A percentile compares a stretch with the other conserved stretches of the same genome.
Evolutionary conservation across 2,113 vertebrate species (phyloP).

Genomic region (Vombatus ursinus): DNA sequence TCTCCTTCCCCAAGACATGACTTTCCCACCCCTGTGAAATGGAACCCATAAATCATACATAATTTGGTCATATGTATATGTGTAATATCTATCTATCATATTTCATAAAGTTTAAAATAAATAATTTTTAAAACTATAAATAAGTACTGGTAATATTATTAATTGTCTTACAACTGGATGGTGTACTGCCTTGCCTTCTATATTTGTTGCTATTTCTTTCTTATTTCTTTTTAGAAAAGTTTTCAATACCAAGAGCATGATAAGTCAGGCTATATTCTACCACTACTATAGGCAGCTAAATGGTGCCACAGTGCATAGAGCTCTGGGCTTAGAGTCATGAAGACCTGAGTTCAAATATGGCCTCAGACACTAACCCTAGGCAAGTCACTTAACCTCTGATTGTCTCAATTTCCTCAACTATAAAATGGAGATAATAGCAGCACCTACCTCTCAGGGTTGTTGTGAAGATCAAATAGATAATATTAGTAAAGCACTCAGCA

Average conservation of each 20-base stretch:
- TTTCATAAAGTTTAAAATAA: background rate
- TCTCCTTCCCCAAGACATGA: background rate
- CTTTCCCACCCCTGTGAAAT: background rate
- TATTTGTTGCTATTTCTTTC: background rate
- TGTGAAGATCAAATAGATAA: background rate
- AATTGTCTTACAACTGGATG: background rate
- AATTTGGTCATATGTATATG: background rate
- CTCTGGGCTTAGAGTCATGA: background rate
- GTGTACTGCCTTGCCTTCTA: background rate
- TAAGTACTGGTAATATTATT: background rate
- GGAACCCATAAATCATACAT: background rate
- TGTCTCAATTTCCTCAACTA: background rate
- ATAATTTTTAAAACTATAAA: background rate
- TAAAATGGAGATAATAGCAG: background rate
- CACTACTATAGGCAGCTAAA: background rate
- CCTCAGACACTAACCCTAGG: background rate
- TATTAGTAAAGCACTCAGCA: background rate
- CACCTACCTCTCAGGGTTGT: background rate
- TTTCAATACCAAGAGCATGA: background rate
- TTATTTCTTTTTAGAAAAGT: background rate
- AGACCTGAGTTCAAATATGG: background rate
- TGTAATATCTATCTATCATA: background rate
- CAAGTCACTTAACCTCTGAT: background rate
- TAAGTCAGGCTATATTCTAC: background rate
- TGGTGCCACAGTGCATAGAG: background rate